Evolutionary conservation across 2,113 vertebrate species (phyloP), one percentile per base, ranked within the genome.

Genomic region (Piaya cayana): DNA sequence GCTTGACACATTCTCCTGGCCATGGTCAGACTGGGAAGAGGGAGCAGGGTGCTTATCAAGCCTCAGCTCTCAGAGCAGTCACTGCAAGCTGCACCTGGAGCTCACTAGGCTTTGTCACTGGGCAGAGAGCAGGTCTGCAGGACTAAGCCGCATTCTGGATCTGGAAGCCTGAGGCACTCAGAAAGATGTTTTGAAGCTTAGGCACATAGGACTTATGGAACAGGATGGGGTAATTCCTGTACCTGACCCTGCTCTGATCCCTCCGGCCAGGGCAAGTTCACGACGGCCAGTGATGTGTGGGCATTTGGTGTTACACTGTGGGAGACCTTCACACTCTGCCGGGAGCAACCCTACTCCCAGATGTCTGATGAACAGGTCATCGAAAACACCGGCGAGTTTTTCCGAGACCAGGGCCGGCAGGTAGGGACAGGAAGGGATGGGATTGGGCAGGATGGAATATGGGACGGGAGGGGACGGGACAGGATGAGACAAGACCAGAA

Each of bases 311-410:
- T 99, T 94, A 99, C 99, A 0, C 96, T 99, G 70, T 99, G 99
- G 99, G 99, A 99, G 97, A 99, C 98, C 29, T 97, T 99, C 96
- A 99, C 98, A 3, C 98, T 99, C 67, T 99, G 99, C 95, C 98
- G 98, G 86, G 98, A 99, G 96, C 99, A 99, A 96, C 99, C 99
- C 0, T 99, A 99, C 91, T 99, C 98, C 27, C 98, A 99, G 86
- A 97, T 99, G 59, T 99, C 99, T 0, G 99, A 99, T 0, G 99
- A 99, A 84, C 99, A 99, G 97, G 99, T 99, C 94, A 99, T 99
- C 3, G 99, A 99, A 91, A 99, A 99, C 97, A 99, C 99, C 0
- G 99, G 99, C 12, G 99, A 99, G 97, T 99, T 99, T 94, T 99
- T 99, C 97, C 97, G 99, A 84, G 99, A 99, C 97, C 99, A 99